Percentiles rank a stretch among this genome's conserved stretches.
These are phyloP conservation scores for Macrocentrus cingulum DNA, from an alignment of 1,140 invertebrate species.

Conservation along the genomic window DNA sequence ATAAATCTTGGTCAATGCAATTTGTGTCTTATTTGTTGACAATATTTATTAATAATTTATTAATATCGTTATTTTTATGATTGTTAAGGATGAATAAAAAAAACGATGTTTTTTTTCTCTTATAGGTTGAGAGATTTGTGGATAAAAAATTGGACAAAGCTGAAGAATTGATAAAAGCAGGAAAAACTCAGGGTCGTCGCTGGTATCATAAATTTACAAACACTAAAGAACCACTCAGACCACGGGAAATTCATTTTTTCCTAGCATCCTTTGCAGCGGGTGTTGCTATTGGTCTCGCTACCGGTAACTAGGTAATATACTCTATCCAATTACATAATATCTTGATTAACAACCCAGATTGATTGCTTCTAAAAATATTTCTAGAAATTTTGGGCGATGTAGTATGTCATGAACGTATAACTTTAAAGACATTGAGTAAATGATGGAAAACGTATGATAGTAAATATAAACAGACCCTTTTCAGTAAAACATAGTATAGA, in stretches of 20 bases:
- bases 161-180: slow-evolving; percentile 69
- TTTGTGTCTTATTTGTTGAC: slow-evolving; percentile 3
- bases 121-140: slow-evolving; percentile 74
- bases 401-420: no score
- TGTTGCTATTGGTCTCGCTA: slow-evolving; percentile 66
- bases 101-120: no score
- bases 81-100: no score
- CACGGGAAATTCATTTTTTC: slow-evolving; percentile 76
- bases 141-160: slow-evolving; percentile 78
- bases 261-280: slow-evolving; percentile 73
- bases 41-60: neutral
- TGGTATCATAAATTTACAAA: slow-evolving; percentile 72
- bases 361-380: slow-evolving; percentile 72
- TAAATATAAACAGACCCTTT: no score
- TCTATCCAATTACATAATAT: slow-evolving; percentile 73
- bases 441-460: no score
- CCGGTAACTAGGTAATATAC: slow-evolving; percentile 46
- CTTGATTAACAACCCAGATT: slow-evolving; percentile 75
- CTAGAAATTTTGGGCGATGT: slow-evolving; percentile 85
- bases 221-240: slow-evolving; percentile 64
- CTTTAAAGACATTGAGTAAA: no score
- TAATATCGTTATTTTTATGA: neutral
- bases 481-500: no score
- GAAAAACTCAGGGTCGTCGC: slow-evolving; percentile 66
- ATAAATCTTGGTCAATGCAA: no score